phyloP scores from a whole-genome alignment of 2,888 invertebrate species.

The Hydraecia micacea region DNA sequence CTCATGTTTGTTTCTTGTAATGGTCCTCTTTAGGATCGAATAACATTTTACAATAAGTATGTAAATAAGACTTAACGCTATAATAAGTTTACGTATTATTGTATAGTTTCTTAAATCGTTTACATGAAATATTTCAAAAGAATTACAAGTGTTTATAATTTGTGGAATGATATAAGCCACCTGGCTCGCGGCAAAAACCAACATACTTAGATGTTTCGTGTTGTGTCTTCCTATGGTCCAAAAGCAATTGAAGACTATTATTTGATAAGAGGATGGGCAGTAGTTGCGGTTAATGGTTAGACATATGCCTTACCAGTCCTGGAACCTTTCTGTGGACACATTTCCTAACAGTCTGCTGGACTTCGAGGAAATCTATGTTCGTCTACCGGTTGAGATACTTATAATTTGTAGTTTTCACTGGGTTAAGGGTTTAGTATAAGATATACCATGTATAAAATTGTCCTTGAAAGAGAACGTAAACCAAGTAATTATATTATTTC shows the following conservation, averaged over 20 bases:
- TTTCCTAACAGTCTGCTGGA: neutral
- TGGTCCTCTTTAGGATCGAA: neutral
- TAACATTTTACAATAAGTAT: slow-evolving; percentile 6
- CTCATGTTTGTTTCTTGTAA: neutral
- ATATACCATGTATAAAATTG: neutral
- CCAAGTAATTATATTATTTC: slow-evolving; percentile 31
- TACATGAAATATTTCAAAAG: neutral
- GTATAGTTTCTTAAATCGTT: slow-evolving; percentile 4
- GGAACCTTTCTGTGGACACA: neutral
- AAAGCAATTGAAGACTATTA: neutral
- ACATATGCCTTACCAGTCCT: neutral
- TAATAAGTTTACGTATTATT: slow-evolving; percentile 10
- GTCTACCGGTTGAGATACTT: neutral
- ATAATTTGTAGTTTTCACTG: slow-evolving; percentile 8
- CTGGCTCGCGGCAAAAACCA: neutral
- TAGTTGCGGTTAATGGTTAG: neutral
- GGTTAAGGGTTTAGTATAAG: neutral
- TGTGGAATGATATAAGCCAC: slow-evolving; percentile 4
- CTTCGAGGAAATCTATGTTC: neutral
- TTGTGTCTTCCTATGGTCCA: neutral
- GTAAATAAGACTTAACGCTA: slow-evolving; percentile 15
- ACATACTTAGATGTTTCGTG: neutral
- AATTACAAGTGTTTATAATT: slow-evolving; percentile 1
- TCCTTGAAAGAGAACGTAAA: slow-evolving; percentile 32
- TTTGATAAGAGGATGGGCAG: neutral